Evolutionary conservation across 2,113 vertebrate species (phyloP), one percentile per base, ranked within the genome.

Genomic region (Scalopus aquaticus): DNA sequence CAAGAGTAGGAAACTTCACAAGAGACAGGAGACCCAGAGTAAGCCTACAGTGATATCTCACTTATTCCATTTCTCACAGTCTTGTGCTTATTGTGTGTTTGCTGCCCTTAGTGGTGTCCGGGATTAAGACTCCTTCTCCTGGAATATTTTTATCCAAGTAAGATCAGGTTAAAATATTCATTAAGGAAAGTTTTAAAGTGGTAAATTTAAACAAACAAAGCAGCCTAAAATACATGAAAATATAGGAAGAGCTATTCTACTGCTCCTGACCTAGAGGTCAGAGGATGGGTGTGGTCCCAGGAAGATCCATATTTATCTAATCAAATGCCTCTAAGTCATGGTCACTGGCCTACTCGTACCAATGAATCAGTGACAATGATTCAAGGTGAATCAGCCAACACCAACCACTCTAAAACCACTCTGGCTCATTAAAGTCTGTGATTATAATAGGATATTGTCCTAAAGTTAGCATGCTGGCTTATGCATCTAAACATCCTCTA

Each of bases 141-240:
- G 67, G 19, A 22, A 72, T 78, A 78, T 70, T 83, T 73, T 81
- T 77, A 91, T 32, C 9, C n/a, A 82, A 3, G 30, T 58, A n/a
- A 78, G 22, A 39, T 37, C 22, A 80, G 28, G 70, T 64, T 51
- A 95, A 82, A 20, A 62, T 49, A 86, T 4, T 62, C 65, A 79
- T 62, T 56, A 58, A 84, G 35, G 28, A 10, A 88, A 93, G 15
- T 28, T 67, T 76, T 93, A 12, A 86, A 56, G 26, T 39, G 15
- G 24, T 58, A 89, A 64, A 30, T 84, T 78, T 93, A 92, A 96
- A 87, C 54, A 92, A 96, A 87, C 54, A 76, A 81, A 87, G 74
- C 44, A 91, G 13, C 22, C 44, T 85, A 26, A 83, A 67, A 16
- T 73, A 77, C n/a, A 84, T 84, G 65, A 90, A 83, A 83, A 88